These are phyloP conservation scores for Chiloscyllium plagiosum DNA, from an alignment of 2,113 vertebrate genomes.

Conservation along the genomic window DNA sequence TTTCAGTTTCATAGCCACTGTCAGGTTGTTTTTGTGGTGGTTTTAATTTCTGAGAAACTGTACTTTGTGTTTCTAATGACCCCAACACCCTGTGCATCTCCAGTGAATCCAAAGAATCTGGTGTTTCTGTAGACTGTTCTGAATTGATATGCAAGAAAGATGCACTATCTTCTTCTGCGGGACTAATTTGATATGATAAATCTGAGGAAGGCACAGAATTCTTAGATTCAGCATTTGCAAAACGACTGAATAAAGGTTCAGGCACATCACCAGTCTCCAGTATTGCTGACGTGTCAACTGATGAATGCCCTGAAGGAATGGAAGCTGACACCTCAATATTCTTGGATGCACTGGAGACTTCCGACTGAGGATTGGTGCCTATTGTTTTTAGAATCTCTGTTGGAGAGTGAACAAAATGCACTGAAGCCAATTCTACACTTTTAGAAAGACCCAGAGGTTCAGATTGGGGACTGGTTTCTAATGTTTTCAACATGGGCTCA, in stretches of 20 bases:
- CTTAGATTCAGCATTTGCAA: slow-evolving; percentile 41
- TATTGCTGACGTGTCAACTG: not conserved
- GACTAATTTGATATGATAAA: slow-evolving; percentile 79
- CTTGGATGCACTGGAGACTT: not conserved
- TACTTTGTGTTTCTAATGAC: slow-evolving; percentile 49
- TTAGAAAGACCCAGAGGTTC: not conserved
- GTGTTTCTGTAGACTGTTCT: slow-evolving; percentile 71
- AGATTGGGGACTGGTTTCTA: not conserved
- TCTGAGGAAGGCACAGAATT: slow-evolving; percentile 66
- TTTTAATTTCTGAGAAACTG: slow-evolving; percentile 64
- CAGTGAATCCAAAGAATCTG: slow-evolving; percentile 81
- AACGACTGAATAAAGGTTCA: slow-evolving; percentile 44
- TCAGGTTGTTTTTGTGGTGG: slow-evolving; percentile 87
- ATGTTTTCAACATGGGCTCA: slow-evolving; percentile 4
- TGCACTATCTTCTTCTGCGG: slow-evolving; percentile 77
- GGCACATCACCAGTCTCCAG: slow-evolving; percentile 43
- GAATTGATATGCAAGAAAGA: slow-evolving; percentile 58
- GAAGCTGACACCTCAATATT: not conserved
- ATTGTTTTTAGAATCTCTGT: not conserved
- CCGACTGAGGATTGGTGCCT: not conserved
- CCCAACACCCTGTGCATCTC: slow-evolving; percentile 70
- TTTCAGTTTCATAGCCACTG: slow-evolving; percentile 95
- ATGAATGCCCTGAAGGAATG: not conserved
- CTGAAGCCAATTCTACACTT: not conserved
- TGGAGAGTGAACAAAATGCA: not conserved